Conservation (phyloP, 2,888 invertebrate species). For the Temnothorax unifasciatus region DNA sequence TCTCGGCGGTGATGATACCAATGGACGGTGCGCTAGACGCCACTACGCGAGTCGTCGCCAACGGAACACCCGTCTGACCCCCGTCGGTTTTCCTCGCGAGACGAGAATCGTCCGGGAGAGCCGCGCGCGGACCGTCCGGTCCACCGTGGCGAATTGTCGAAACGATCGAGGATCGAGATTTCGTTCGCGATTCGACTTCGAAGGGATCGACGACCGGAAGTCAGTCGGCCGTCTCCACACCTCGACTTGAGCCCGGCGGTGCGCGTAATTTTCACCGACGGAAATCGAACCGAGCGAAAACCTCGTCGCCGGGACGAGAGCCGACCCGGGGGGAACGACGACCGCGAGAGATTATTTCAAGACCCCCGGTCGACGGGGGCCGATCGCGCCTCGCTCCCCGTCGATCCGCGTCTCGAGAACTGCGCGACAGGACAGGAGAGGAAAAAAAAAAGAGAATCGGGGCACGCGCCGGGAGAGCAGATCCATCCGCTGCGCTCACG, state of each 20-base stretch:
- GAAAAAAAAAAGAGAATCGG: neutral
- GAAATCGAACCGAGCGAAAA: neutral
- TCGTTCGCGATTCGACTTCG: neutral
- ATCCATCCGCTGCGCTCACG: slow-evolving; percentile 30
- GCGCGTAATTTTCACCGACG: neutral
- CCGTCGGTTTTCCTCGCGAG: neutral
- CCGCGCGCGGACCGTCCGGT: neutral
- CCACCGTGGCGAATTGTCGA: neutral
- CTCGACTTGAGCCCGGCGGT: slow-evolving; percentile 24
- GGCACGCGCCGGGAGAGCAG: slow-evolving; percentile 57
- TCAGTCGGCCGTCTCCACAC: neutral
- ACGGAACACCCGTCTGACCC: slow-evolving; percentile 19
- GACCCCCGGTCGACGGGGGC: too few species aligned
- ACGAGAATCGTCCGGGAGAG: neutral
- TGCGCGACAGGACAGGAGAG: too few species aligned
- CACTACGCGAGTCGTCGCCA: slow-evolving; percentile 69
- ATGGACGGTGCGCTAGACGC: slow-evolving; percentile 75
- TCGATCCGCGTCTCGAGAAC: too few species aligned
- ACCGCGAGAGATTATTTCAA: neutral
- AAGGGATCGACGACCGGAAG: neutral
- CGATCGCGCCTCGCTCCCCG: too few species aligned
- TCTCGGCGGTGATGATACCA: slow-evolving; percentile 66
- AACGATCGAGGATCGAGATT: neutral
- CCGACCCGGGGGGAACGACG: neutral
- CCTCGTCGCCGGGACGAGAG: neutral